A percentile compares a stretch with the other conserved stretches of the same genome.
Evolutionary conservation across 2,888 invertebrate species (phyloP).

Genomic region (Catocala fraxini): DNA sequence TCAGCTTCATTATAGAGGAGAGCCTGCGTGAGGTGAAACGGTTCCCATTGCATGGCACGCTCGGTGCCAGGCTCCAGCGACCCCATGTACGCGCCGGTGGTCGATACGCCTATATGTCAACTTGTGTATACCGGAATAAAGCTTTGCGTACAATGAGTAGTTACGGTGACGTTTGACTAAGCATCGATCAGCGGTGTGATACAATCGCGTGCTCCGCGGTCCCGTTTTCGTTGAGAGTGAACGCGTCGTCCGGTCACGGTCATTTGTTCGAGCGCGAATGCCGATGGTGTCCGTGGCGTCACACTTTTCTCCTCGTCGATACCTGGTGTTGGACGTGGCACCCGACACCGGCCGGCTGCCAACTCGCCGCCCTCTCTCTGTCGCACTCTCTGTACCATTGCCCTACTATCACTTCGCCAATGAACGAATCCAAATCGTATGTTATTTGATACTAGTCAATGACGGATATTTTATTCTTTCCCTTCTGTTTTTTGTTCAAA

Average conservation of each 20-base stretch:
- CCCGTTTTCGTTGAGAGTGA: constrained; percentile 75
- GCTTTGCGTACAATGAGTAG: constrained; percentile 51
- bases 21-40: constrained; percentile 72
- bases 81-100: constrained; percentile 65
- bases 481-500: constrained; percentile 20
- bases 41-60: constrained; percentile 67
- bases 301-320: constrained; percentile 61
- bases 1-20: constrained; percentile 62
- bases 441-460: constrained; percentile 51
- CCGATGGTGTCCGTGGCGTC: constrained; percentile 61
- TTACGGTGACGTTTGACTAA: constrained; percentile 49
- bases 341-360: constrained; percentile 38
- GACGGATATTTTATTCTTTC: constrained; percentile 36
- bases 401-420: constrained; percentile 82
- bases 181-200: constrained; percentile 57
- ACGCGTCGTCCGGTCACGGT: constrained; percentile 74
- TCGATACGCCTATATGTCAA: constrained; percentile 69
- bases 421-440: constrained; percentile 61
- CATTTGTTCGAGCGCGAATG: constrained; percentile 64
- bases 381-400: constrained; percentile 66
- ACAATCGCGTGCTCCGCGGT: constrained; percentile 59
- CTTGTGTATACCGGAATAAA: constrained; percentile 44
- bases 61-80: constrained; percentile 80
- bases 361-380: constrained; percentile 66
- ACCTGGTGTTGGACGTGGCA: constrained; percentile 53